These are phyloP conservation scores for Adineta ricciae DNA, from an alignment of 2,888 invertebrate species.

Conservation along the genomic window DNA sequence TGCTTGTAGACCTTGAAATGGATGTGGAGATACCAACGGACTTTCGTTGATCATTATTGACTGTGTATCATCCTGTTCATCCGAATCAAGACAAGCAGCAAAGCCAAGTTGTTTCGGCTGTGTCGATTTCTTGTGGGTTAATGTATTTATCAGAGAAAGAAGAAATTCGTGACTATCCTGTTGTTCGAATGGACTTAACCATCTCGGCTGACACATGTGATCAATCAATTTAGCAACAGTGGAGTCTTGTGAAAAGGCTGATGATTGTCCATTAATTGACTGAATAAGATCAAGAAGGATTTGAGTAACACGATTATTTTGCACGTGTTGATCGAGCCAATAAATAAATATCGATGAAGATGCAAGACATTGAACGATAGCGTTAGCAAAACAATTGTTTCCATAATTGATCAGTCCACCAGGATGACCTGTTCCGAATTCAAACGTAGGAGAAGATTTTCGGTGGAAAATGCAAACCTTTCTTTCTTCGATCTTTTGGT, in stretches of 20 bases:
- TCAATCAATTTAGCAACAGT: neutral
- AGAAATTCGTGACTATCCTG: conserved; percentile 12
- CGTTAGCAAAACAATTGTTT: neutral
- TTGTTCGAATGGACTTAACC: conserved; percentile 2
- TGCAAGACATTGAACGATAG: neutral
- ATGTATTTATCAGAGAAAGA: conserved; percentile 1
- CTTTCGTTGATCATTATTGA: neutral
- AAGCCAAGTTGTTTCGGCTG: conserved; percentile 39
- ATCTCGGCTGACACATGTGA: neutral
- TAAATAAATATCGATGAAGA: neutral
- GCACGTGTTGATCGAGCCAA: neutral
- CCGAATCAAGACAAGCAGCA: neutral
- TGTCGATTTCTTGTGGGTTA: conserved; percentile 15
- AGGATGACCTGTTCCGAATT: neutral
- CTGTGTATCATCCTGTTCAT: neutral
- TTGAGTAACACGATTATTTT: neutral
- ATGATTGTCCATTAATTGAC: neutral
- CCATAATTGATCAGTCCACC: neutral
- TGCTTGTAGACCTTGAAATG: conserved; percentile 66
- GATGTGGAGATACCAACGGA: conserved; percentile 48
- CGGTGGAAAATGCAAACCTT: neutral
- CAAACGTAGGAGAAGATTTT: too few species aligned
- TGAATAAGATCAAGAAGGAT: neutral
- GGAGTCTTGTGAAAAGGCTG: neutral
- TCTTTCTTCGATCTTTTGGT: neutral